phyloP scores from a whole-genome alignment of 2,888 invertebrate genomes.

The Micoletzkya japonica region DNA sequence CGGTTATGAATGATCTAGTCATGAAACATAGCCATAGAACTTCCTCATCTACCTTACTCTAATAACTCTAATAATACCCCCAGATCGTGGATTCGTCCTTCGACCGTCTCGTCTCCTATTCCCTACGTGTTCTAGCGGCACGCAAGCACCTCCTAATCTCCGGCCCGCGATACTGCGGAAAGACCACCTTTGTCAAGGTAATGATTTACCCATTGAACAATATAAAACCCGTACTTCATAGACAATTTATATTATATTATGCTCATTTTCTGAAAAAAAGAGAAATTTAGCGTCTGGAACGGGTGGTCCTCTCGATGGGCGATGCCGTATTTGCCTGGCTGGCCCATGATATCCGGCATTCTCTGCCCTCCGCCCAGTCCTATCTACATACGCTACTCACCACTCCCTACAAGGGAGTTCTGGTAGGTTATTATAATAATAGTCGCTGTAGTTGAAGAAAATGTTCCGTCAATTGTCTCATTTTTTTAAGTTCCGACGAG shows the following conservation, averaged over 20 bases:
- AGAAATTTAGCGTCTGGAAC: background rate
- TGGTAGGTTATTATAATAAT: too few relatives aligned
- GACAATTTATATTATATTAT: too few relatives aligned
- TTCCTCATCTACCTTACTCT: too few relatives aligned
- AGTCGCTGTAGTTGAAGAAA: too few relatives aligned
- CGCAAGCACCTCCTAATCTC: constrained; percentile 46
- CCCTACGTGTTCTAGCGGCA: constrained; percentile 35
- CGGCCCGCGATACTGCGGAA: constrained; percentile 48
- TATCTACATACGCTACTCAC: too few relatives aligned
- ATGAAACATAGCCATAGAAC: too few relatives aligned
- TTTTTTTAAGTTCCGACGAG: too few relatives aligned
- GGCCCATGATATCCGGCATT: background rate
- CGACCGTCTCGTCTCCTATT: constrained; percentile 50
- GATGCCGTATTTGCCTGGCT: constrained; percentile 13
- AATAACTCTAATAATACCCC: background rate
- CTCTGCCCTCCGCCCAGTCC: background rate
- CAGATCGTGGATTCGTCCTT: constrained; percentile 44
- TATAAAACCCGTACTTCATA: too few relatives aligned
- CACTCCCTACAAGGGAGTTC: too few relatives aligned
- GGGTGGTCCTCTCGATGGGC: constrained; percentile 13
- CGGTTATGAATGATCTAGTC: too few relatives aligned
- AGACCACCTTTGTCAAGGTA: constrained; percentile 49
- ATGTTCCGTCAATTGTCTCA: too few relatives aligned
- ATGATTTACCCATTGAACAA: background rate
- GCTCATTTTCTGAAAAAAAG: too few relatives aligned